Evolutionary conservation across 2,113 vertebrate genomes (phyloP), one percentile per base, ranked within the genome.

Genomic region (Tenrec ecaudatus): DNA sequence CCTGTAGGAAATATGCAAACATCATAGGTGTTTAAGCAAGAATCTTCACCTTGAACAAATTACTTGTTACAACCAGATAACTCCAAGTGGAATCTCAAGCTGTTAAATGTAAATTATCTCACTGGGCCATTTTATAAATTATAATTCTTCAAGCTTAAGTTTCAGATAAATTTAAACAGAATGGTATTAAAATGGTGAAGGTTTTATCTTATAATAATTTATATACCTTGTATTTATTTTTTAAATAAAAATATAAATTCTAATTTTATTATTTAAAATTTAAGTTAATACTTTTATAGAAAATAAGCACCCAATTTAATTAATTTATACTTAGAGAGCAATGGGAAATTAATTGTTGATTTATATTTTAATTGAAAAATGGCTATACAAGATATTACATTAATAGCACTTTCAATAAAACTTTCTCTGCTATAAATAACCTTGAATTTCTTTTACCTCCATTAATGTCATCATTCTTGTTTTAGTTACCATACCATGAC

Each of bases 1-100:
- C 93, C 96, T 97, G 87, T 71, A 96, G 96, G 94, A 98, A 97
- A 97, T 11, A 12, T 66, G 33, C 60, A 96, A 96, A 94, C 20
- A 29, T 96, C 53, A 9, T 27, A 85, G 43, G 57, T 85, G 93
- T 69, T 90, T 95, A 47, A 97, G 66, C 53, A 96, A 97, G 73
- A 95, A 94, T 94, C 9, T 23, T 96, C 95, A 97, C 89, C 85
- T 95, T 95, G 88, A 97, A 86, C 66, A 97, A 97, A 97, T 90
- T 93, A 84, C 85, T 97, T 97, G 57, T 96, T 96, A 94, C 31
- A 76, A 82, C 76, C 86, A 96, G 69, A 82, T 93, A 97, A 96
- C 79, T 96, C 93, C 33, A 78, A 96, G 66, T 64, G 82, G 91
- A 92, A 76, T 86, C 64, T 96, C 82, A 82, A 57, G 38, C 84